These are phyloP conservation scores for Hypocryptadius cinnamomeus DNA, from an alignment of 2,113 vertebrate species.

Conservation along the genomic window DNA sequence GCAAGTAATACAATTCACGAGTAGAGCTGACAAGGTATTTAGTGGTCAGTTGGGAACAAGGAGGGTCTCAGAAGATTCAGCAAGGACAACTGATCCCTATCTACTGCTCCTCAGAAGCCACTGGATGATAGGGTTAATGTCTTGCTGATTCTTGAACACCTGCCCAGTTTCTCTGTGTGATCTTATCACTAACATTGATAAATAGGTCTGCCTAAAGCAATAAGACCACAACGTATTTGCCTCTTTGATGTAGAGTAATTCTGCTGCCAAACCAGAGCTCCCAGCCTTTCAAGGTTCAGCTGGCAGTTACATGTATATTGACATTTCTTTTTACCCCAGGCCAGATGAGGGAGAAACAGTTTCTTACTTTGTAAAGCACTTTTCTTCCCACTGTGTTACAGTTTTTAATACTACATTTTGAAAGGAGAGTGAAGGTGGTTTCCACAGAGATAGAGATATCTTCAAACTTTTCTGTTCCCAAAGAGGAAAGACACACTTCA, in stretches of 20 bases:
- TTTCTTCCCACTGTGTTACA: not conserved
- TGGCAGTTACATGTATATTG: conserved; percentile 28
- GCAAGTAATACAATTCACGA: not conserved
- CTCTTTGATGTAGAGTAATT: conserved; percentile 32
- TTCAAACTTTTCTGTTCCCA: not conserved
- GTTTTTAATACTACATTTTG: not conserved
- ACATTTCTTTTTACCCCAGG: conserved; percentile 36
- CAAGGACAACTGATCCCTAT: not conserved
- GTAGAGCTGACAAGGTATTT: not conserved
- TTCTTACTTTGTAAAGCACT: not conserved
- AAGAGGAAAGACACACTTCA: not conserved
- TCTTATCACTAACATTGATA: conserved; percentile 6
- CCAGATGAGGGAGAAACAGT: not conserved
- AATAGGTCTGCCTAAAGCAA: conserved; percentile 31
- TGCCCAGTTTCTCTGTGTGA: conserved; percentile 22
- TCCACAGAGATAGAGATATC: not conserved
- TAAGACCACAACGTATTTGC: conserved; percentile 19
- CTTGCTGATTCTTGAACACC: not conserved
- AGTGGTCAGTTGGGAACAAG: not conserved
- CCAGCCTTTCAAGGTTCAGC: conserved; percentile 2
- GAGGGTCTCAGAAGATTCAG: not conserved
- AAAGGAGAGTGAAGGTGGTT: not conserved
- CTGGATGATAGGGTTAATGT: not conserved
- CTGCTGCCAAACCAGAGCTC: conserved; percentile 16
- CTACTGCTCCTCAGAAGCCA: not conserved